A percentile compares a stretch with the other conserved stretches of the same genome.
phyloP scores from a whole-genome alignment of 2,797 vertebrate species.

The Karalla daura region DNA sequence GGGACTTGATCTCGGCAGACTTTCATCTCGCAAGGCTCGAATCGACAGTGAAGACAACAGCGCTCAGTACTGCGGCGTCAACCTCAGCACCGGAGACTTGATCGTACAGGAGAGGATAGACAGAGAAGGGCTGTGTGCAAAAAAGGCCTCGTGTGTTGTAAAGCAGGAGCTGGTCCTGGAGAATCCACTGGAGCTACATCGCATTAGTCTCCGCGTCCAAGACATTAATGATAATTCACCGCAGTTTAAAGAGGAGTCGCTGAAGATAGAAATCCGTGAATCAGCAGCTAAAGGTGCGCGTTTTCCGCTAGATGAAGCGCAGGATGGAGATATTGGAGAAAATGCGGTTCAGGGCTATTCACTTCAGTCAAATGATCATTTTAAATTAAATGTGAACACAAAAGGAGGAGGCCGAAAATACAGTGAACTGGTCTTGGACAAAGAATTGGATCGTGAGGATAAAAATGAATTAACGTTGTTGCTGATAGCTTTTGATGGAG shows the following conservation, averaged over 20 bases:
- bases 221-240: slow-evolving; percentile 86
- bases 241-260: slow-evolving; percentile 70
- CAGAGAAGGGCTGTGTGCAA: slow-evolving; percentile 69
- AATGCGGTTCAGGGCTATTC: slow-evolving; percentile 68
- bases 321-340: slow-evolving; percentile 77
- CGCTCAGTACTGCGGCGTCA: slow-evolving; percentile 41
- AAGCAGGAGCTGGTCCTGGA: slow-evolving; percentile 82
- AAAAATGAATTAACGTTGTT: too few species aligned
- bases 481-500: too few species aligned
- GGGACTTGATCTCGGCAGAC: slow-evolving; percentile 37
- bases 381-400: slow-evolving; percentile 31
- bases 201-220: slow-evolving; percentile 73
- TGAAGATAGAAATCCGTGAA: slow-evolving; percentile 77
- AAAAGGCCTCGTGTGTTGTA: slow-evolving; percentile 63
- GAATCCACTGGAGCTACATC: slow-evolving; percentile 80
- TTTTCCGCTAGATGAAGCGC: slow-evolving; percentile 75
- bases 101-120: slow-evolving; percentile 63
- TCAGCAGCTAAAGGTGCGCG: slow-evolving; percentile 56
- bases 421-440: slow-evolving; percentile 24
- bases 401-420: slow-evolving; percentile 32
- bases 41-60: slow-evolving; percentile 52
- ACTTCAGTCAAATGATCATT: slow-evolving; percentile 50
- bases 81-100: slow-evolving; percentile 61
- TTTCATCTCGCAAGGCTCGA: slow-evolving; percentile 56
- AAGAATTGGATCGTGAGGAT: too few species aligned